Percentiles rank a stretch among this genome's conserved stretches.
phyloP scores from a whole-genome alignment of 2,797 vertebrate genomes.

The Acanthurus leucopareius region DNA sequence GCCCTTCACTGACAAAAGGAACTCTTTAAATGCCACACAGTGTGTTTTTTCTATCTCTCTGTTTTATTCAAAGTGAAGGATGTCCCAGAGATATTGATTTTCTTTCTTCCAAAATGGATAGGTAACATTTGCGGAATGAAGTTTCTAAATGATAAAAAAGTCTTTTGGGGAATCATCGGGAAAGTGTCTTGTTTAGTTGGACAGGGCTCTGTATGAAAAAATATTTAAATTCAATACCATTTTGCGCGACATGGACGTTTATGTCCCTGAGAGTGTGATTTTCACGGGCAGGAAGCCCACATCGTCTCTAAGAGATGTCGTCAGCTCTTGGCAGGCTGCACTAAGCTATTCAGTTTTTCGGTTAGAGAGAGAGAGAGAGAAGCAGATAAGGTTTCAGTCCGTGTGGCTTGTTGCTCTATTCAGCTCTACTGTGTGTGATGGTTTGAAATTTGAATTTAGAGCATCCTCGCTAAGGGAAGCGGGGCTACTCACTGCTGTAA shows the following conservation, averaged over 20 bases:
- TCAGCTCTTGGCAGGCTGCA: slow-evolving; percentile 65
- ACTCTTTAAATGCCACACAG: slow-evolving; percentile 1
- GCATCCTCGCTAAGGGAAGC: slow-evolving; percentile 10
- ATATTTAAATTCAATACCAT: slow-evolving; percentile 61
- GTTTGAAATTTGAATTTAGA: slow-evolving; percentile 75
- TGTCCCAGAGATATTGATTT: slow-evolving; percentile 60
- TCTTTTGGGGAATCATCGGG: slow-evolving; percentile 32
- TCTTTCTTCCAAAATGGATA: slow-evolving; percentile 59
- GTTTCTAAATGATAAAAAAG: slow-evolving; percentile 44
- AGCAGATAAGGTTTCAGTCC: slow-evolving; percentile 68
- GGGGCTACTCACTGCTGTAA: slow-evolving; percentile 15
- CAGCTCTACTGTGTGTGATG: slow-evolving; percentile 33
- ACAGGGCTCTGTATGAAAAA: slow-evolving; percentile 51
- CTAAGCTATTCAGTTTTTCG: slow-evolving; percentile 60
- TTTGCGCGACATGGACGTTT: slow-evolving; percentile 41
- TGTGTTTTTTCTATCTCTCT: slow-evolving; percentile 6
- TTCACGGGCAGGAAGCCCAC: slow-evolving; percentile 51
- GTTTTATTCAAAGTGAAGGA: slow-evolving; percentile 52
- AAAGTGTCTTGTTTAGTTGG: slow-evolving; percentile 54
- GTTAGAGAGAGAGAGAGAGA: slow-evolving; percentile 38
- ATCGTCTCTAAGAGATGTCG: slow-evolving; percentile 58
- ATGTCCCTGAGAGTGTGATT: slow-evolving; percentile 59
- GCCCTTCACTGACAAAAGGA: slow-evolving; percentile 24
- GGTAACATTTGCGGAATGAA: slow-evolving; percentile 59
- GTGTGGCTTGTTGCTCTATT: slow-evolving; percentile 47